phyloP scores from a whole-genome alignment of 64 coral and sea anemone genomes.

The Cladopsammia gracilis region DNA sequence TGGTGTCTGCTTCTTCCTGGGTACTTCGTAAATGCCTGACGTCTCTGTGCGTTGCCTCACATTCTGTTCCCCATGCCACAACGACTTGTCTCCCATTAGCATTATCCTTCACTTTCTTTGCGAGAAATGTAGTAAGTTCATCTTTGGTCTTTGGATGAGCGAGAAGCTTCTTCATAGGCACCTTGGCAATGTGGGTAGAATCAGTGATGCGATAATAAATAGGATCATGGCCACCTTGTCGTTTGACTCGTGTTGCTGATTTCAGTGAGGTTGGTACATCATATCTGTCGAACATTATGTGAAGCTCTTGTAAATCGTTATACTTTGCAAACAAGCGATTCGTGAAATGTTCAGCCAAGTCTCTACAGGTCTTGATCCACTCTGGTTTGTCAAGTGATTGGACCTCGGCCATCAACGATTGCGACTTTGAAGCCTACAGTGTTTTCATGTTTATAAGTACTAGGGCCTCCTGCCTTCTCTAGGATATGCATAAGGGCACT shows the following conservation, averaged over 20 bases:
- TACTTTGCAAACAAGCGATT: slow-evolving; percentile 52
- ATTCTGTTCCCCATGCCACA: slow-evolving; percentile 64
- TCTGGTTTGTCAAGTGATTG: slow-evolving; percentile 54
- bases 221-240: slow-evolving; percentile 35
- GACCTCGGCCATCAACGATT: too few relatives aligned
- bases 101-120: too few relatives aligned
- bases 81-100: too few relatives aligned
- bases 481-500: slow-evolving; percentile 61
- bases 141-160: too few relatives aligned
- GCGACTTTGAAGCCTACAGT: slow-evolving; percentile 40
- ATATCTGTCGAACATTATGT: slow-evolving; percentile 48
- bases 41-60: slow-evolving; percentile 71
- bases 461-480: slow-evolving; percentile 56
- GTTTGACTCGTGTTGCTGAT: slow-evolving; percentile 57
- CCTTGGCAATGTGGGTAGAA: too few relatives aligned
- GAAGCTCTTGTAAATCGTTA: slow-evolving; percentile 64
- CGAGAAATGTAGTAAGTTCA: too few relatives aligned
- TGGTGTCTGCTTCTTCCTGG: slow-evolving; percentile 58
- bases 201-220: too few relatives aligned
- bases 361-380: slow-evolving; percentile 41
- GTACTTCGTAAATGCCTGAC: slow-evolving; percentile 58
- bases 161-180: too few relatives aligned
- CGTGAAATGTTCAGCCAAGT: slow-evolving; percentile 52
- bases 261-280: slow-evolving; percentile 48
- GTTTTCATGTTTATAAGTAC: slow-evolving; percentile 35